phyloP scores from a whole-genome alignment of 2,113 vertebrate species.

The Ancistrus triradiatus region DNA sequence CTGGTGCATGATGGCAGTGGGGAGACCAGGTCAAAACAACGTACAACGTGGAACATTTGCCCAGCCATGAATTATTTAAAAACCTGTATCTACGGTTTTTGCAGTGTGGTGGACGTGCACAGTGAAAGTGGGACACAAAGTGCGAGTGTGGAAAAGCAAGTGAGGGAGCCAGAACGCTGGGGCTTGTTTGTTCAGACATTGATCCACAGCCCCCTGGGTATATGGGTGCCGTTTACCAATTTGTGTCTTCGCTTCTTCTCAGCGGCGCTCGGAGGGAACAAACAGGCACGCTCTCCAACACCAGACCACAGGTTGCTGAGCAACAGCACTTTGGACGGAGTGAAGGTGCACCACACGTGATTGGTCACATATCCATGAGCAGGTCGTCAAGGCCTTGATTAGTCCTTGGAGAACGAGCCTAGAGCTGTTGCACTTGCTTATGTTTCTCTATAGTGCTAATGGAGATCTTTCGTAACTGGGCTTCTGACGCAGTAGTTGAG shows the following conservation, averaged over 20 bases:
- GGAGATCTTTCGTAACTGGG: too few species aligned
- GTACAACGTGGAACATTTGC: too few species aligned
- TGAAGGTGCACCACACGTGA: slow-evolving; percentile 26
- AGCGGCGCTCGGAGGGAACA: slow-evolving; percentile 42
- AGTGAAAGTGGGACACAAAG: slow-evolving; percentile 8
- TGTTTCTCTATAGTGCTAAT: background rate
- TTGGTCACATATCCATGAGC: slow-evolving; percentile 33
- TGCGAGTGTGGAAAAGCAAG: slow-evolving; percentile 12
- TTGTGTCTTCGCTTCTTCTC: slow-evolving; percentile 47
- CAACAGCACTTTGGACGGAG: slow-evolving; percentile 45
- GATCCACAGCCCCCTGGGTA: slow-evolving; percentile 46
- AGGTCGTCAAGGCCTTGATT: slow-evolving; percentile 46
- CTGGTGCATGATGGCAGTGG: slow-evolving; percentile 14
- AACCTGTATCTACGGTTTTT: too few species aligned
- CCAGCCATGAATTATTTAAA: background rate
- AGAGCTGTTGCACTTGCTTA: background rate
- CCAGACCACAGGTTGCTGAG: slow-evolving; percentile 46
- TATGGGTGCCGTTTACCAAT: slow-evolving; percentile 42
- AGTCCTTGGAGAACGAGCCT: slow-evolving; percentile 23
- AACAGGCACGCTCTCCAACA: slow-evolving; percentile 43
- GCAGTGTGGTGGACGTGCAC: background rate
- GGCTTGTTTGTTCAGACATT: slow-evolving; percentile 49
- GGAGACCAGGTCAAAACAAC: slow-evolving; percentile 10
- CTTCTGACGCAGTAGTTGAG: too few species aligned
- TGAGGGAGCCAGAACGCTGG: slow-evolving; percentile 15